Evolutionary conservation across 2,113 vertebrate species (phyloP), one percentile per base, ranked within the genome.

Genomic region (Synodontis membranacea): DNA sequence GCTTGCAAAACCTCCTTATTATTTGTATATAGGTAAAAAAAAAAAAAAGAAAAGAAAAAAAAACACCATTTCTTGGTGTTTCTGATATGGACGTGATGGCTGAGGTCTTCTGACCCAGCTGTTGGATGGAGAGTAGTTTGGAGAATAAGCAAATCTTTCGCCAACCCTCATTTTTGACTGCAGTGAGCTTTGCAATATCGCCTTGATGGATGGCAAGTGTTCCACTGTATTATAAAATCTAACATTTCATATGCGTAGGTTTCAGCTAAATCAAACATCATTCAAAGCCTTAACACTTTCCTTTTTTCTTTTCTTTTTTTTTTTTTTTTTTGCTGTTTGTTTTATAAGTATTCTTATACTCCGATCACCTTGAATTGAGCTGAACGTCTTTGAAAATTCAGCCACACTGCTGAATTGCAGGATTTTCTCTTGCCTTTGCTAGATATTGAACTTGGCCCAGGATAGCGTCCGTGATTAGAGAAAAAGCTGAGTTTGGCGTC

Each of bases 171-270:
- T 86, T 39, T 58, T 58, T 60, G 19, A 44, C 50, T 79, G 23
- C 21, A 58, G 39, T 76, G 48, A 46, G 39, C 58, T 64, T 82
- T 82, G 42, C 14, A 46, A 46, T 46, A 34, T 64, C 23, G 28
- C 14, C 58, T 64, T 64, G 58, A 64, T 39, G 52, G 34, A 42
- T 82, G 7, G 39, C 62, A 64, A 56, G 79, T 83, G 19, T 72
- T 83, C 37, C 5, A 19, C 82, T 84, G 84, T 84, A 87, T 87
- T 87, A 75, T 50, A 82, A 50, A 60, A 82, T 85, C 82, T 85
- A 58, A 82, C 17, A 56, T 89, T 89, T 75, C 68, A 75, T 84
- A 72, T 19, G 5, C 48, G 11, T 21, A 37, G 39, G 28, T 56
- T 66, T n/a, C 8, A 88, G 28, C 46, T 5, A n/a, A 25, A 56